A percentile compares a stretch with the other conserved stretches of the same genome.
Evolutionary conservation across 2,113 vertebrate genomes (phyloP).

Genomic region (Perca schrenkii): DNA sequence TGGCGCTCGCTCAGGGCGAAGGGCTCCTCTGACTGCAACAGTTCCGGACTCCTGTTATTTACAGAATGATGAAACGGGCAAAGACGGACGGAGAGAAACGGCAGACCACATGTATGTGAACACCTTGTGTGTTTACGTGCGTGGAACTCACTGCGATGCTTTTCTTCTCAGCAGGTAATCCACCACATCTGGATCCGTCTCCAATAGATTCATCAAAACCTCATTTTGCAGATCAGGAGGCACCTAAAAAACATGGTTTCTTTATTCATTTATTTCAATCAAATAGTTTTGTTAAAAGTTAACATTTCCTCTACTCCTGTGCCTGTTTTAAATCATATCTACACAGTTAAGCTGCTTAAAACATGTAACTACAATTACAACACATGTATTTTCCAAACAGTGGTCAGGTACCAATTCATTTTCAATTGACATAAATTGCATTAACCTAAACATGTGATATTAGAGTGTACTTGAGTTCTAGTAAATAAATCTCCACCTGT

Average conservation of each 20-base stretch:
- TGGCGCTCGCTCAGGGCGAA: slow-evolving; percentile 90
- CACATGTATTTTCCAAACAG: neutral
- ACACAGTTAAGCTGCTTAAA: neutral
- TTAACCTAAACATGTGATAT: too few species aligned
- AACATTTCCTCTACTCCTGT: neutral
- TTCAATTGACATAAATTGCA: too few species aligned
- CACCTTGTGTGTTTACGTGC: rapidly evolving
- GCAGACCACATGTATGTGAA: too few species aligned
- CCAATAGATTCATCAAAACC: slow-evolving; percentile 93
- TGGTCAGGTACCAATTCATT: neutral
- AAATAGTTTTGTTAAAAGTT: too few species aligned
- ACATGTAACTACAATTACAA: neutral
- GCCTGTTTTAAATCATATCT: neutral
- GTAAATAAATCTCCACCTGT: too few species aligned
- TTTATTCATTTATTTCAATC: too few species aligned
- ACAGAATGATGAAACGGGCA: neutral
- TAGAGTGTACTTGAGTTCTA: too few species aligned
- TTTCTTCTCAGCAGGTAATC: slow-evolving; percentile 96
- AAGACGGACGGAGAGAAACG: neutral
- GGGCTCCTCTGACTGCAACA: slow-evolving; percentile 87
- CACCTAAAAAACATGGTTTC: slow-evolving; percentile 81
- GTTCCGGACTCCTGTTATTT: slow-evolving; percentile 88
- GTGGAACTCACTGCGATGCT: slow-evolving; percentile 90
- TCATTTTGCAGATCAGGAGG: slow-evolving; percentile 96
- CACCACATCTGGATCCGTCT: slow-evolving; percentile 95